Evolutionary conservation across 2,888 invertebrate species (phyloP), one percentile per base, ranked within the genome.

Genomic region (Epinotia nisella): DNA sequence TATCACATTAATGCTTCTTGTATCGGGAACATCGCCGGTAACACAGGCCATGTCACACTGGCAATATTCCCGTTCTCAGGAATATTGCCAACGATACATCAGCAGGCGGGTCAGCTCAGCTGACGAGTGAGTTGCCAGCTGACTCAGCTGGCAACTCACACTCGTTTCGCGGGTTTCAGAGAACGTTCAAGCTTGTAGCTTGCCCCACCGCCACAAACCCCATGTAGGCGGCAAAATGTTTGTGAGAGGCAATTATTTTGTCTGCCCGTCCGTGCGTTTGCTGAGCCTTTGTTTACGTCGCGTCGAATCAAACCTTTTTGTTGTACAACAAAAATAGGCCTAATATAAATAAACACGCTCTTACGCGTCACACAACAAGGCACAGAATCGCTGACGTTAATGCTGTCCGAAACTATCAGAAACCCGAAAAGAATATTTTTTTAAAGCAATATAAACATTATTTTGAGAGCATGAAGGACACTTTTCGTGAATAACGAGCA

Each of bases 241-340:
- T 85, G 82, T 78, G 83, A 83, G 83, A 86, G 86, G 85, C 89
- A 89, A 91, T 91, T 90, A 90, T 88, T 87, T 83, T 86, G 91
- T 90, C 87, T 87, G 83, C 83, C 81, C 78, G 88, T 87, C 81
- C 81, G 86, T 85, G 77, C 81, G 84, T 83, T 80, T 75, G 83
- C 81, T 77, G 78, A 75, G 76, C 75, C 80, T 81, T 79, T 76
- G 80, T 78, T 79, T 76, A 76, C 75, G 73, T 77, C 79, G 76
- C 62, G 58, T 68, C 61, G 56, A 67, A 70, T 65, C 65, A 70
- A 61, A 68, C 55, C 41, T 56, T 72, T 60, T 19, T 53, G 60
- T 67, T 39, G 15, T 21, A 13, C 19, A 35, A 53, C 53, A 15
- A 41, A 24, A 17, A 9, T n/a, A 29, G 29, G 17, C 35, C 51